These are phyloP conservation scores for Tortricodes alternella DNA, from an alignment of 2,888 invertebrate species.

Conservation along the genomic window DNA sequence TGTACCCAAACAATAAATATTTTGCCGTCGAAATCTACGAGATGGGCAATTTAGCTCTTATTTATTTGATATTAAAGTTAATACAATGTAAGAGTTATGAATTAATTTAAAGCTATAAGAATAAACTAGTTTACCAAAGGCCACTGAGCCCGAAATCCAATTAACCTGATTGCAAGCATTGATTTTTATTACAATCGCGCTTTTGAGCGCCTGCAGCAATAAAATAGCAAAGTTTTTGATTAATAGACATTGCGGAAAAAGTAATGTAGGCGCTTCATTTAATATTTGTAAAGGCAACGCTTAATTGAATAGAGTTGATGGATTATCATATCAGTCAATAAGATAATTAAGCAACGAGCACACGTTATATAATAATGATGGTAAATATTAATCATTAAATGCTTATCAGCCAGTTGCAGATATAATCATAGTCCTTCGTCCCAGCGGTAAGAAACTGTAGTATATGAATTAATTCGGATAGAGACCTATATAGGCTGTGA, in stretches of 20 bases:
- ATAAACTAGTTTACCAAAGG: conserved; percentile 9
- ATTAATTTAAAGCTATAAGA: neutral
- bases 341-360: no score
- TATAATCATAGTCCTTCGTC: no score
- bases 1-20: neutral
- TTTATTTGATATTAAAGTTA: neutral
- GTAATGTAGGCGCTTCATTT: conserved; percentile 1
- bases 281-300: neutral
- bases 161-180: conserved; percentile 26
- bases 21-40: neutral
- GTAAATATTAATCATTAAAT: no score
- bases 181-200: conserved; percentile 20
- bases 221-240: conserved; percentile 17
- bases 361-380: no score
- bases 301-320: neutral
- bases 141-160: conserved; percentile 15
- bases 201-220: conserved; percentile 19
- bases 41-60: neutral
- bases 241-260: conserved; percentile 4
- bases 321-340: no score
- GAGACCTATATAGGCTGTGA: no score
- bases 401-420: no score
- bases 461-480: no score
- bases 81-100: neutral
- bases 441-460: no score